phyloP scores from a whole-genome alignment of 2,113 vertebrate genomes.

The Anas platyrhynchos region DNA sequence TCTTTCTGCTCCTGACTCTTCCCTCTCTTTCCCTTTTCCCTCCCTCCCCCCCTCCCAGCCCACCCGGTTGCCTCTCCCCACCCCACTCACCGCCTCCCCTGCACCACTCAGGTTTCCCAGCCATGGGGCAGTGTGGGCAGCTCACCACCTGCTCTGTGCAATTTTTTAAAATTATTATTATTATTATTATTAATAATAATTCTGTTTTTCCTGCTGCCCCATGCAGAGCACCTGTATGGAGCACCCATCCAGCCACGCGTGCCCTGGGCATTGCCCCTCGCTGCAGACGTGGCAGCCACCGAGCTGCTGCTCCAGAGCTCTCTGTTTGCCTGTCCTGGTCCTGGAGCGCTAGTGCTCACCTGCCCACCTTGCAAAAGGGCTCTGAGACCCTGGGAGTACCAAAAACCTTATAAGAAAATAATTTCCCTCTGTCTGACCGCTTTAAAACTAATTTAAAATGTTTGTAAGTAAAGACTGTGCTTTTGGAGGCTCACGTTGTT shows the following conservation, averaged over 20 bases:
- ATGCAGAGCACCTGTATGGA: not conserved
- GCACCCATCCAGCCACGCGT: rapidly evolving
- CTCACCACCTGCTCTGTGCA: not conserved
- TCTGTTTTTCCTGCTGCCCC: not conserved
- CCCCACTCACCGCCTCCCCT: rapidly evolving
- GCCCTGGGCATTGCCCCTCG: not conserved
- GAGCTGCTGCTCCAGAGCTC: not conserved
- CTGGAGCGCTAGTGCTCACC: not conserved
- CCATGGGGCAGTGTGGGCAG: not conserved
- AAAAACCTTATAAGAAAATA: not conserved
- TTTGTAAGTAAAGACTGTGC: not conserved
- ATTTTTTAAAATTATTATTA: too few relatives aligned
- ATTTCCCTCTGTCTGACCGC: not conserved
- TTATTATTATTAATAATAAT: too few relatives aligned
- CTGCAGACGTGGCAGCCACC: not conserved
- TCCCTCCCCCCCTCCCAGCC: not conserved
- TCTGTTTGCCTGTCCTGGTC: not conserved
- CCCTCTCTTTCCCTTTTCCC: not conserved
- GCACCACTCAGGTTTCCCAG: rapidly evolving
- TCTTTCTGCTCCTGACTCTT: not conserved
- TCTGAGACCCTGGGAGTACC: not conserved
- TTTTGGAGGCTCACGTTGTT: not conserved
- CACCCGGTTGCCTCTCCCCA: not conserved
- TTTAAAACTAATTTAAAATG: not conserved
- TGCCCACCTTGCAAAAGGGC: not conserved